Conservation (phyloP, 2,797 vertebrate genomes). For the Lates japonicus region DNA sequence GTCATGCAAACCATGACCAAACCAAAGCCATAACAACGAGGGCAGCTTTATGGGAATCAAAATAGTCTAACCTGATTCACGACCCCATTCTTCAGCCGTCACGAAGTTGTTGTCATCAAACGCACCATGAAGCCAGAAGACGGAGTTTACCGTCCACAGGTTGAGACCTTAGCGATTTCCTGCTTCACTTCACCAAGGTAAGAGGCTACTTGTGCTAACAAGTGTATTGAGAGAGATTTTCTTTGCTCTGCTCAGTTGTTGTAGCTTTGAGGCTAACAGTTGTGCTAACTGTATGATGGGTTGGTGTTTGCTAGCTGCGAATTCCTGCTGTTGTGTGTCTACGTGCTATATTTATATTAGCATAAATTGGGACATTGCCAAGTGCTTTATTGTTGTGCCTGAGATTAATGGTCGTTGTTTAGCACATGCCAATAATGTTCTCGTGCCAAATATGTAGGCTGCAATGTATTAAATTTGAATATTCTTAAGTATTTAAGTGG, state of each 20-base stretch:
- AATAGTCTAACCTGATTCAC: not conserved
- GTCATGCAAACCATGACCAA: not conserved
- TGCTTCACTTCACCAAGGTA: slow-evolving; percentile 4
- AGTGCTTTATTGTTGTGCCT: not conserved
- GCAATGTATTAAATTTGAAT: not conserved
- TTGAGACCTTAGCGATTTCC: not conserved
- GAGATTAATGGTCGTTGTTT: not conserved
- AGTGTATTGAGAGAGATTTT: not conserved
- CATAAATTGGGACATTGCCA: not conserved
- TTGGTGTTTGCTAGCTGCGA: not conserved
- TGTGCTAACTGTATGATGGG: not conserved
- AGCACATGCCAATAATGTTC: not conserved
- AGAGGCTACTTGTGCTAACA: not conserved
- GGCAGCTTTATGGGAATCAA: not conserved
- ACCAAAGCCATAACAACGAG: not conserved
- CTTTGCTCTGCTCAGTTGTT: not conserved
- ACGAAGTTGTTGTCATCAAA: not conserved
- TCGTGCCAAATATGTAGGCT: not conserved
- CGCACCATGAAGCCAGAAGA: not conserved
- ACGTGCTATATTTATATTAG: not conserved
- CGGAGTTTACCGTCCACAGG: not conserved
- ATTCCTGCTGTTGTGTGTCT: not conserved
- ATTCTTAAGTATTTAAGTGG: not conserved
- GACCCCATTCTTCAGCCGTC: not conserved
- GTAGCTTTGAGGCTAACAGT: not conserved